A percentile compares a stretch with the other conserved stretches of the same genome.
Conservation (phyloP, 2,113 vertebrate species). For the Ceratotherium simum region DNA sequence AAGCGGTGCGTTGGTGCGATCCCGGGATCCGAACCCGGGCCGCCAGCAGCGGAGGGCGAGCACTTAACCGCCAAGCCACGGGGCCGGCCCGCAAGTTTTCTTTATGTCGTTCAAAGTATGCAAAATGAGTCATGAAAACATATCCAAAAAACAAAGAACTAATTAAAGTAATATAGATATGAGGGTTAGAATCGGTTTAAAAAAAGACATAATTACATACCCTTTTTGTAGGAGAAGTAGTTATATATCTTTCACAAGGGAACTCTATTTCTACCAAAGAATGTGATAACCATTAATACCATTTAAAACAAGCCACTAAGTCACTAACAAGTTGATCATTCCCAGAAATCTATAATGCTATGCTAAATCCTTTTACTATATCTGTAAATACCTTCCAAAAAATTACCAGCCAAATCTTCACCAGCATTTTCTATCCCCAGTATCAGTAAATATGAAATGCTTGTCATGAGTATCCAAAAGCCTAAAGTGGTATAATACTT, state of each 20-base stretch:
- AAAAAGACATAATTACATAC: not conserved
- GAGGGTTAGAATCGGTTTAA: not conserved
- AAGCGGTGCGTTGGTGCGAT: too few species aligned
- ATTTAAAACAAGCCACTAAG: slow-evolving; percentile 30
- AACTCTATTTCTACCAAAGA: slow-evolving; percentile 52
- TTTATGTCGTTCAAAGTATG: slow-evolving; percentile 20
- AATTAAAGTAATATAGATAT: slow-evolving; percentile 17
- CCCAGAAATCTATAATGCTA: slow-evolving; percentile 21
- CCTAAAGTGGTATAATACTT: not conserved
- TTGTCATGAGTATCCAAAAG: not conserved
- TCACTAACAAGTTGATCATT: not conserved
- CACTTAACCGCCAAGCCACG: too few species aligned
- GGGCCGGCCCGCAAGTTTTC: not conserved
- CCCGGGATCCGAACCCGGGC: too few species aligned
- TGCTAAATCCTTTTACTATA: not conserved
- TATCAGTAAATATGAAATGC: not conserved
- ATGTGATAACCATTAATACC: not conserved
- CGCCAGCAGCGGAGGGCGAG: too few species aligned
- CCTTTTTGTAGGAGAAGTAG: slow-evolving; percentile 46
- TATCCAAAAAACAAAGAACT: slow-evolving; percentile 39
- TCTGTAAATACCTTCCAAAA: slow-evolving; percentile 22
- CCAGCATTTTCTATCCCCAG: not conserved
- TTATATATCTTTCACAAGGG: slow-evolving; percentile 7
- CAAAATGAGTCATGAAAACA: slow-evolving; percentile 12
- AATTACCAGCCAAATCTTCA: not conserved